Conservation (phyloP, 2,113 vertebrate genomes). For the Lates calcarifer region DNA sequence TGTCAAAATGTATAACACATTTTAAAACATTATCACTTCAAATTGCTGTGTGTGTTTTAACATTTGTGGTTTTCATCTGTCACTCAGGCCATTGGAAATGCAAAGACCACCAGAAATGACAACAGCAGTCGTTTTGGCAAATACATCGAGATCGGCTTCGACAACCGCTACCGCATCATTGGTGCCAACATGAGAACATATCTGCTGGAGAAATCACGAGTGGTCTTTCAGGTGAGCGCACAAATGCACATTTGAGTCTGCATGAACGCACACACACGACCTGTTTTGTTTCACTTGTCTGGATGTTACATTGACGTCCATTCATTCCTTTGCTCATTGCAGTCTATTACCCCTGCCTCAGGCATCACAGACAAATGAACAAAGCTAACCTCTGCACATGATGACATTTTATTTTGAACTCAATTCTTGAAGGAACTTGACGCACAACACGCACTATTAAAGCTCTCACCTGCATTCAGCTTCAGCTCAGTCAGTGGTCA, state of each 20-base stretch:
- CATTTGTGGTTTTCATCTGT: background rate
- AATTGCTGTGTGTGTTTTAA: background rate
- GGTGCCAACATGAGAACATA: conserved; percentile 99
- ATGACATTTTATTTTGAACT: background rate
- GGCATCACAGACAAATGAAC: background rate
- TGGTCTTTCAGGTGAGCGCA: conserved; percentile 95
- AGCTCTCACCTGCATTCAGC: background rate
- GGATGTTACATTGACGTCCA: background rate
- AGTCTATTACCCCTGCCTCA: background rate
- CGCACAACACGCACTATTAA: background rate
- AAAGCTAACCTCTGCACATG: background rate
- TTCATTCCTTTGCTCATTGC: background rate
- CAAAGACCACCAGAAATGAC: conserved; percentile 98
- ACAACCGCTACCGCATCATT: conserved; percentile 93
- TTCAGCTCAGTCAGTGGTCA: background rate
- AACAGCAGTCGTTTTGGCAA: conserved; percentile 99
- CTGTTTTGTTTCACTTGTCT: background rate
- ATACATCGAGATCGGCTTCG: conserved; percentile 98
- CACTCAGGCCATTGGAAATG: conserved; percentile 95
- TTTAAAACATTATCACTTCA: background rate
- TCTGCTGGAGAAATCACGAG: conserved; percentile 97
- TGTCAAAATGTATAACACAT: background rate
- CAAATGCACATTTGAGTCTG: background rate
- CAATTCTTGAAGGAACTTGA: background rate
- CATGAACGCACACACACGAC: background rate